These are phyloP conservation scores for Amphipyra tragopoginis DNA, from an alignment of 2,888 invertebrate species.

Conservation along the genomic window DNA sequence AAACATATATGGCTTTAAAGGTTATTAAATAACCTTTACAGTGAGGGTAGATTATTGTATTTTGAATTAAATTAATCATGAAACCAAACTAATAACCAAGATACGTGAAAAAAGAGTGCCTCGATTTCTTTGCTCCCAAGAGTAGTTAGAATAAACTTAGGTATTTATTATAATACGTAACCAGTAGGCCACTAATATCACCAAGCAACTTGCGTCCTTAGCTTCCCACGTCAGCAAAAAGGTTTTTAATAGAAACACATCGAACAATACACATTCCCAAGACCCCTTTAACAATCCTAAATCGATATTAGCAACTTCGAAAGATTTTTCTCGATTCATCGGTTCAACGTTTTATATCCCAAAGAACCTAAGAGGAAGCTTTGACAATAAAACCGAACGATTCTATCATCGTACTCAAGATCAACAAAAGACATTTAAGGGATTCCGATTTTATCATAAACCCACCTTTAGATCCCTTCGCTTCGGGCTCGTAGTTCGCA, in stretches of 20 bases:
- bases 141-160: too few species aligned
- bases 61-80: too few species aligned
- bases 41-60: too few species aligned
- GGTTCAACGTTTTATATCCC: slow-evolving; percentile 43
- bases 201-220: too few species aligned
- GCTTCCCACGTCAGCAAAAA: slow-evolving; percentile 2
- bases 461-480: slow-evolving; percentile 43
- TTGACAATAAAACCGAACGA: slow-evolving; percentile 51
- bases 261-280: slow-evolving; percentile 13
- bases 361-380: slow-evolving; percentile 44
- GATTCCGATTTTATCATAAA: slow-evolving; percentile 56
- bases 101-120: too few species aligned
- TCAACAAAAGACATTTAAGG: slow-evolving; percentile 55
- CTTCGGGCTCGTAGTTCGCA: slow-evolving; percentile 40
- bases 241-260: slow-evolving; percentile 13
- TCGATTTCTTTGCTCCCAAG: too few species aligned
- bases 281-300: slow-evolving; percentile 19
- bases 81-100: too few species aligned
- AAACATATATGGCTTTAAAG: too few species aligned
- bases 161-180: too few species aligned
- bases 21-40: too few species aligned
- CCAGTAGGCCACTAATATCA: too few species aligned
- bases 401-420: slow-evolving; percentile 48
- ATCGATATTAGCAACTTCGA: slow-evolving; percentile 38
- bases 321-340: slow-evolving; percentile 26